phyloP scores from a whole-genome alignment of 2,888 invertebrate species.

The Azorinus chamasolen region DNA sequence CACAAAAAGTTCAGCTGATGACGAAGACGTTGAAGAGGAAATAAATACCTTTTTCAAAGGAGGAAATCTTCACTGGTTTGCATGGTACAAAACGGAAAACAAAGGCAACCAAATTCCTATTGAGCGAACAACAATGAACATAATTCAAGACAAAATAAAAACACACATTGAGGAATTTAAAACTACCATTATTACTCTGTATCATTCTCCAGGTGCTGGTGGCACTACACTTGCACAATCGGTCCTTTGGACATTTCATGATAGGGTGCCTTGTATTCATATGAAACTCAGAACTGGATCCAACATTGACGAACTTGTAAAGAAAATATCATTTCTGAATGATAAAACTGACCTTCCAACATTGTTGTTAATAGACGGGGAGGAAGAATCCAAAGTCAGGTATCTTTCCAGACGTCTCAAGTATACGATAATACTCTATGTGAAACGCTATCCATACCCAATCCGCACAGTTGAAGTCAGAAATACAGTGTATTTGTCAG shows the following conservation, averaged over 20 bases:
- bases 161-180: constrained; percentile 32
- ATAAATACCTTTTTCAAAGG: constrained; percentile 65
- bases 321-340: constrained; percentile 47
- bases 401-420: constrained; percentile 27
- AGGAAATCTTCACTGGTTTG: constrained; percentile 62
- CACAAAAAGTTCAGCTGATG: constrained; percentile 2
- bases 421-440: constrained; percentile 52
- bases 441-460: constrained; percentile 57
- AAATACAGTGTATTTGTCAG: constrained; percentile 44
- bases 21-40: constrained; percentile 51
- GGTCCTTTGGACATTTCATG: constrained; percentile 62
- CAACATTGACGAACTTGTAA: constrained; percentile 35
- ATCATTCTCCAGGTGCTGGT: constrained; percentile 67
- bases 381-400: constrained; percentile 61
- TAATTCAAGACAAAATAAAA: constrained; percentile 13
- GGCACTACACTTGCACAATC: constrained; percentile 67
- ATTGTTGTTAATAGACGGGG: constrained; percentile 64
- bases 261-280: constrained; percentile 55
- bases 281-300: constrained; percentile 26
- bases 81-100: constrained; percentile 55
- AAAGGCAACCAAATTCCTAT: constrained; percentile 42
- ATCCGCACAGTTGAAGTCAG: not conserved
- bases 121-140: constrained; percentile 46
- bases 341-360: constrained; percentile 53
- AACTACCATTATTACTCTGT: constrained; percentile 48